Conservation (phyloP, 53 echinoderm and acorn worm genomes). For the Mesocentrotus franciscanus region DNA sequence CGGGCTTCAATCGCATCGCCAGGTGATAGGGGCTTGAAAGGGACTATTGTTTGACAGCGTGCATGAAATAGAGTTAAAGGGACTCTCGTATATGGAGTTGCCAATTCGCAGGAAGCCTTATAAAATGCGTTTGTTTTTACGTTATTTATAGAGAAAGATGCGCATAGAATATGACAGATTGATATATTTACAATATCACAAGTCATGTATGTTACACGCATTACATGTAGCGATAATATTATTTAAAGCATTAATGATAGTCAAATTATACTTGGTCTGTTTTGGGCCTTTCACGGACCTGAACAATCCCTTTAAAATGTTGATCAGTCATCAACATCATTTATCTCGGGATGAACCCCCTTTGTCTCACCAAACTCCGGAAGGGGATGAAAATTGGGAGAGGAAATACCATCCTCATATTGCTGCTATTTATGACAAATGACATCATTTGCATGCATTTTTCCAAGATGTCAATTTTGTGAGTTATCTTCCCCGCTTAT, state of each 20-base stretch:
- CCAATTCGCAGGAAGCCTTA: not conserved
- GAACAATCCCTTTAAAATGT: not conserved
- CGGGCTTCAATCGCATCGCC: constrained; percentile 15
- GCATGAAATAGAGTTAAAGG: not conserved
- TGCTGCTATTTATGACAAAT: constrained; percentile 37
- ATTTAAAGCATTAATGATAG: no score
- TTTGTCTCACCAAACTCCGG: not conserved
- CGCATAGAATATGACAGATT: no score
- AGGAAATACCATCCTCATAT: not conserved
- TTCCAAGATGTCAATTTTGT: constrained; percentile 39
- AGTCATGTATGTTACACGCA: no score
- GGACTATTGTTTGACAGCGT: constrained; percentile 32
- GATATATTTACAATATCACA: no score
- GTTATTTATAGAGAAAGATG: not conserved
- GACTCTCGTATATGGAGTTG: not conserved
- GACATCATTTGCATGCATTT: constrained; percentile 46
- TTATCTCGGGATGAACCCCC: not conserved
- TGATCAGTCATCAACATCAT: constrained; percentile 33
- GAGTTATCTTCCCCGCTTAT: constrained; percentile 23
- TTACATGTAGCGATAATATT: no score
- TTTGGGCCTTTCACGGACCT: not conserved
- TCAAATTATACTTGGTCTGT: no score
- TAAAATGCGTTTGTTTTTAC: not conserved
- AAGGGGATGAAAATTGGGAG: not conserved
- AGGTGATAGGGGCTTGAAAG: constrained; percentile 30